phyloP scores from a whole-genome alignment of 2,113 vertebrate genomes.

The Brachypteracias leptosomus region DNA sequence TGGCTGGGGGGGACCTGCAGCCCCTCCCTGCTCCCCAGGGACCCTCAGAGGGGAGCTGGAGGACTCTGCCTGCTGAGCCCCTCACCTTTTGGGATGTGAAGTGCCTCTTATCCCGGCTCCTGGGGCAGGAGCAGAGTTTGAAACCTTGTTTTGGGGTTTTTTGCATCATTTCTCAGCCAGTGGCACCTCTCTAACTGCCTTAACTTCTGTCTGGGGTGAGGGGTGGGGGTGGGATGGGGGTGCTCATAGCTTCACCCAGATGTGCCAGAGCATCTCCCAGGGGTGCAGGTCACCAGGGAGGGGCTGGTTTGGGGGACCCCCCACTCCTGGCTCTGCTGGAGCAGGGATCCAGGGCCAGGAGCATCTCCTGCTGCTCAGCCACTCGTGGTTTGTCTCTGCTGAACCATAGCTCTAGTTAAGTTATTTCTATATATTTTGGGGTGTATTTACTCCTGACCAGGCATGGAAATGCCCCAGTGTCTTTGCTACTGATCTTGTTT shows the following conservation, averaged over 20 bases:
- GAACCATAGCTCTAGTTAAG: not conserved
- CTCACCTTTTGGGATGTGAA: not conserved
- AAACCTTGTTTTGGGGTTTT: not conserved
- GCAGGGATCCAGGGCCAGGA: not conserved
- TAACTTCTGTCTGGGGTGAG: not conserved
- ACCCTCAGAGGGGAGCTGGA: too few relatives aligned
- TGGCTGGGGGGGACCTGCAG: not conserved
- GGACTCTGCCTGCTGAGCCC: too few relatives aligned
- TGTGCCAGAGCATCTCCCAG: not conserved
- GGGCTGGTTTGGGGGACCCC: not conserved
- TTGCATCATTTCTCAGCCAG: not conserved
- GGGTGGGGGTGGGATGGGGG: not conserved
- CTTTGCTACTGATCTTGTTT: not conserved
- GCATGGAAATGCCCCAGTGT: not conserved
- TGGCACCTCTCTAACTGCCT: not conserved
- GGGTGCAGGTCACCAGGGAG: not conserved
- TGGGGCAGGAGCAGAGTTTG: not conserved
- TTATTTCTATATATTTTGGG: not conserved
- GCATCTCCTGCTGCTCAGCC: not conserved
- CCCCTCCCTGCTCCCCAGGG: not conserved
- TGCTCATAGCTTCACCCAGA: not conserved
- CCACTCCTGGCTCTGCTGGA: not conserved
- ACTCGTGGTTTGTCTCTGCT: not conserved
- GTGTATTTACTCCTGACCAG: not conserved
- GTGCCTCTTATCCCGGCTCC: not conserved